Conservation (phyloP, 2,888 invertebrate genomes). For the Cepaea hortensis region DNA sequence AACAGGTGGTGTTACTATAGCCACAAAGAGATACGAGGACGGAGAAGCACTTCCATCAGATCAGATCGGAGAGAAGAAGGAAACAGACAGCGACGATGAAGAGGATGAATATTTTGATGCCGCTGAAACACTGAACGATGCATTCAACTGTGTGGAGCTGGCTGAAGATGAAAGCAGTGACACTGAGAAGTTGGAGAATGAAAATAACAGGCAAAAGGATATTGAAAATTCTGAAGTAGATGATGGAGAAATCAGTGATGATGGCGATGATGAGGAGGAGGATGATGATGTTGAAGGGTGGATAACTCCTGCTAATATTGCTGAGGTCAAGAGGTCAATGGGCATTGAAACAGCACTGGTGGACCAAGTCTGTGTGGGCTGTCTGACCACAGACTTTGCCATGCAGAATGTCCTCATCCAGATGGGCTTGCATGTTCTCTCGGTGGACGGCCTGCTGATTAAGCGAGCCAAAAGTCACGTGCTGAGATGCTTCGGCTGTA, state of each 20-base stretch:
- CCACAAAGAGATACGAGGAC: conserved; percentile 48
- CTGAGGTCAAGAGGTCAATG: conserved; percentile 84
- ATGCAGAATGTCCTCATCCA: conserved; percentile 82
- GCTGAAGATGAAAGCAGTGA: not conserved
- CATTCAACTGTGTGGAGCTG: conserved; percentile 71
- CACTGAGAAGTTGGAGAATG: not conserved
- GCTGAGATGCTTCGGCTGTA: conserved; percentile 88
- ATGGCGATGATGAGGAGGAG: conserved; percentile 79
- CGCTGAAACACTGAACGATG: conserved; percentile 58
- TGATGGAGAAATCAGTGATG: conserved; percentile 54
- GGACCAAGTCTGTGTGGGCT: conserved; percentile 83
- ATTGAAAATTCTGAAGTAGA: conserved; percentile 50
- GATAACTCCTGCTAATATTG: conserved; percentile 91
- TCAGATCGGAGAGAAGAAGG: conserved; percentile 58
- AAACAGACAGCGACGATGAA: conserved; percentile 45
- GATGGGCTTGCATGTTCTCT: conserved; percentile 90
- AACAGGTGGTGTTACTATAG: conserved; percentile 7
- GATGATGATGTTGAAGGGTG: conserved; percentile 81
- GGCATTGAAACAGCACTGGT: conserved; percentile 73
- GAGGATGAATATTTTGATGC: conserved; percentile 57
- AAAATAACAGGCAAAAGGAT: not conserved
- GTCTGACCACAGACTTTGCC: conserved; percentile 97
- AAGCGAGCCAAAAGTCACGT: conserved; percentile 93
- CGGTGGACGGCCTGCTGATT: conserved; percentile 92
- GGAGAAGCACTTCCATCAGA: conserved; percentile 60